Evolutionary conservation across 2,113 vertebrate genomes (phyloP).

Genomic region (Ochotona curzoniae): DNA sequence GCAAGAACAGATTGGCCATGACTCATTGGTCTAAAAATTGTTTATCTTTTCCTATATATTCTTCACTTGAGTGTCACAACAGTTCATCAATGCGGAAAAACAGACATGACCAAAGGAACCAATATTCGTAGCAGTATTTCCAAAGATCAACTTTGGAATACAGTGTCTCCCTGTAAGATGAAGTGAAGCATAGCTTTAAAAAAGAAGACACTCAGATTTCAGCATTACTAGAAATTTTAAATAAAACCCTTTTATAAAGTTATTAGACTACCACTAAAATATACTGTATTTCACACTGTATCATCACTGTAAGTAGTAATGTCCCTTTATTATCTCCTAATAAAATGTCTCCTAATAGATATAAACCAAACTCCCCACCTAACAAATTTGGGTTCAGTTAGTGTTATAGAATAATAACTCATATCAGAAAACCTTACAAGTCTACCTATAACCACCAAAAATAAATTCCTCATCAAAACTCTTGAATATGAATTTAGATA

Average conservation of each 20-base stretch:
- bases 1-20: neutral
- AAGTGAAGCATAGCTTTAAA: conserved; percentile 34
- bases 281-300: neutral
- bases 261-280: conserved; percentile 8
- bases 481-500: neutral
- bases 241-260: conserved; percentile 2
- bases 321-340: neutral
- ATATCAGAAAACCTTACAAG: neutral
- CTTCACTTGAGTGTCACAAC: conserved; percentile 3
- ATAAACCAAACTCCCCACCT: conserved; percentile 6
- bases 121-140: neutral
- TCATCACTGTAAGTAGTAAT: neutral
- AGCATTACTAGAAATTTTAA: conserved; percentile 20
- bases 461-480: conserved; percentile 7
- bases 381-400: conserved; percentile 32
- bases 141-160: conserved; percentile 22
- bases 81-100: neutral
- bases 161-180: conserved; percentile 3
- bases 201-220: conserved; percentile 24
- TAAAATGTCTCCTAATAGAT: conserved; percentile 31
- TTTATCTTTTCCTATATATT: neutral
- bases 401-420: neutral
- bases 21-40: neutral
- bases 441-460: conserved; percentile 36
- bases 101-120: neutral